These are phyloP conservation scores for Myripristis murdjan DNA, from an alignment of 2,797 vertebrate genomes.

Conservation along the genomic window DNA sequence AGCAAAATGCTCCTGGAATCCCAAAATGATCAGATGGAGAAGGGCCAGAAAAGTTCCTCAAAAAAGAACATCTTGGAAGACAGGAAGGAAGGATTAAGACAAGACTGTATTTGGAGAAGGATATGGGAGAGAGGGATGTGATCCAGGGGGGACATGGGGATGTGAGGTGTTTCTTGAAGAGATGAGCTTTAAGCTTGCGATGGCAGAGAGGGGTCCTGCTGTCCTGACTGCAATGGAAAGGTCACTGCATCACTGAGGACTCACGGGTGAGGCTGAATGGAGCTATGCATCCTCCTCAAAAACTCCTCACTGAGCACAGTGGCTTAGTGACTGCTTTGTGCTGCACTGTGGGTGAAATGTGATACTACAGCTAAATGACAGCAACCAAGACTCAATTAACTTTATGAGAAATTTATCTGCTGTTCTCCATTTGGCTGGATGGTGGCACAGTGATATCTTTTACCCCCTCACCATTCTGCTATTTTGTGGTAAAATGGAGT, in stretches of 20 bases:
- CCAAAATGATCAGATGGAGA: conserved; percentile 11
- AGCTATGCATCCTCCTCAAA: conserved; percentile 57
- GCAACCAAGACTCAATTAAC: conserved; percentile 1
- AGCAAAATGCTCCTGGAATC: conserved; percentile 46
- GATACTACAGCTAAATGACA: conserved; percentile 14
- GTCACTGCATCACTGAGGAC: conserved; percentile 37
- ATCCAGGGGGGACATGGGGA: conserved; percentile 44
- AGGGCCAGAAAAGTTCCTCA: conserved; percentile 44
- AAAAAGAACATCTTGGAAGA: conserved; percentile 35
- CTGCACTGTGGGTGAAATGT: conserved; percentile 15
- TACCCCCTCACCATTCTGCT: conserved; percentile 15
- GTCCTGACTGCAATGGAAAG: conserved; percentile 23
- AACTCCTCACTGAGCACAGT: background rate
- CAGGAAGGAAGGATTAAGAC: conserved; percentile 40
- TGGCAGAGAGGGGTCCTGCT: conserved; percentile 37
- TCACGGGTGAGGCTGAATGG: conserved; percentile 33
- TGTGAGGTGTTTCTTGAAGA: conserved; percentile 55
- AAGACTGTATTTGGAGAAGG: conserved; percentile 44
- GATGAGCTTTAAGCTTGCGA: conserved; percentile 58
- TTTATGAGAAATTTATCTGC: no score
- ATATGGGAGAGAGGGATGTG: conserved; percentile 35
- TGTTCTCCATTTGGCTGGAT: conserved; percentile 5
- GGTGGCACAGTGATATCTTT: conserved; percentile 26
- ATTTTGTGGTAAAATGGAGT: conserved; percentile 29
- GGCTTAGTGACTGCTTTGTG: conserved; percentile 27